phyloP scores from a whole-genome alignment of 2,888 invertebrate species.

The Andrena praecox region DNA sequence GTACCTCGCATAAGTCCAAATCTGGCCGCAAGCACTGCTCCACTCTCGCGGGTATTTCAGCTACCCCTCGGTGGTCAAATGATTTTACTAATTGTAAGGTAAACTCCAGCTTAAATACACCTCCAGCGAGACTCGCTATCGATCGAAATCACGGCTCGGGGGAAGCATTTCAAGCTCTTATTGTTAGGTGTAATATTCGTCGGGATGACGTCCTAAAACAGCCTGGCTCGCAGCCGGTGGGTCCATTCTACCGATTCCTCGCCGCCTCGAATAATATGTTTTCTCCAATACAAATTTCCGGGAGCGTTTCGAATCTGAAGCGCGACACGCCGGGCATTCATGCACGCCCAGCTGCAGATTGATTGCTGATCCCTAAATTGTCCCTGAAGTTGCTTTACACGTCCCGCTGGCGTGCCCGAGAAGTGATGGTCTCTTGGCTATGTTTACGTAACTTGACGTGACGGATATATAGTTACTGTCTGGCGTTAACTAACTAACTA shows the following conservation, averaged over 20 bases:
- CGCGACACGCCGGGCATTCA: constrained; percentile 50
- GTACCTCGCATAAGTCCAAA: constrained; percentile 28
- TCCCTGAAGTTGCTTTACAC: constrained; percentile 66
- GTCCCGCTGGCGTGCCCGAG: constrained; percentile 51
- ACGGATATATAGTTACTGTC: constrained; percentile 64
- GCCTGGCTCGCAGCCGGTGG: neutral
- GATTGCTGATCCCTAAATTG: constrained; percentile 73
- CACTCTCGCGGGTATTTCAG: neutral
- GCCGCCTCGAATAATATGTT: constrained; percentile 4
- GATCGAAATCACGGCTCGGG: neutral
- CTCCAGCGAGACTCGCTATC: too few relatives aligned
- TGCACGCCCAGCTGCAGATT: constrained; percentile 64
- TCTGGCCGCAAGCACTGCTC: neutral
- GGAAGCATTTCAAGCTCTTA: neutral
- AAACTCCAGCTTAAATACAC: too few relatives aligned
- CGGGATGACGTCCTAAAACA: neutral
- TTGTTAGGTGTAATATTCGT: constrained; percentile 11
- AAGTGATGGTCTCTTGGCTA: constrained; percentile 65
- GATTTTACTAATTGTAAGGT: neutral
- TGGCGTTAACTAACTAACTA: constrained; percentile 72
- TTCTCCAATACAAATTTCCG: constrained; percentile 33
- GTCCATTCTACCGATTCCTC: neutral
- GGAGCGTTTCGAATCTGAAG: constrained; percentile 26
- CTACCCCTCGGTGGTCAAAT: neutral
- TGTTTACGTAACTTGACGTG: constrained; percentile 70